These are phyloP conservation scores for Eubasilissa regina DNA, from an alignment of 1,140 invertebrate species.

Conservation along the genomic window DNA sequence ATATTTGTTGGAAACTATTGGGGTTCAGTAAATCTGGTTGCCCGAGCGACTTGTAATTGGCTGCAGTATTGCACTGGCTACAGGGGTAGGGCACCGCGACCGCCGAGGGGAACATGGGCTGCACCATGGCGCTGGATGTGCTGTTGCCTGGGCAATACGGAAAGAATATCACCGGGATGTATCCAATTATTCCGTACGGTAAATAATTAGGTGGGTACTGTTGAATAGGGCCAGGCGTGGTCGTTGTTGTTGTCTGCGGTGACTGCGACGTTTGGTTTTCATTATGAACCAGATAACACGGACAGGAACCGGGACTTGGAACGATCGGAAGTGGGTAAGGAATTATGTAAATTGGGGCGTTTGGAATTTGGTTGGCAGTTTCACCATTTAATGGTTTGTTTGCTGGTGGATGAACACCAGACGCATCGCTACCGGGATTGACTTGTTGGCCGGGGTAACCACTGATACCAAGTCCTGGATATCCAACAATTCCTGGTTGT, in stretches of 20 bases:
- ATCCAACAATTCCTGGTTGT: slow-evolving; percentile 55
- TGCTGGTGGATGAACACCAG: slow-evolving; percentile 70
- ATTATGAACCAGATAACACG: slow-evolving; percentile 71
- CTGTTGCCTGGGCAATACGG: slow-evolving; percentile 70
- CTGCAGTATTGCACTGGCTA: slow-evolving; percentile 49
- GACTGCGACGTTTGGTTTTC: slow-evolving; percentile 60
- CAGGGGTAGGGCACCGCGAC: slow-evolving; percentile 62
- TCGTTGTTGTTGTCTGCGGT: slow-evolving; percentile 62
- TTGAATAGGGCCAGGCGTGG: slow-evolving; percentile 59
- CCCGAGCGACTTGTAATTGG: slow-evolving; percentile 13
- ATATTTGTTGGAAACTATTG: slow-evolving; percentile 56
- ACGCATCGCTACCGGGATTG: slow-evolving; percentile 60
- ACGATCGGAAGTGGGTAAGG: slow-evolving; percentile 73
- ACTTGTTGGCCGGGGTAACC: slow-evolving; percentile 25
- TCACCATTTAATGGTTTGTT: slow-evolving; percentile 48
- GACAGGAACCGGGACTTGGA: slow-evolving; percentile 71
- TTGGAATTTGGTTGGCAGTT: slow-evolving; percentile 13
- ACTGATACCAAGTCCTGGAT: slow-evolving; percentile 51
- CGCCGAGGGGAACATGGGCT: slow-evolving; percentile 68
- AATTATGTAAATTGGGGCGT: slow-evolving; percentile 71
- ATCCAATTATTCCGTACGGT: slow-evolving; percentile 71
- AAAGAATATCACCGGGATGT: slow-evolving; percentile 75
- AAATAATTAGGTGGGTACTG: slow-evolving; percentile 65
- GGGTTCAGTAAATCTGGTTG: slow-evolving; percentile 18
- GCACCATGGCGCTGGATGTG: slow-evolving; percentile 62